Conservation (phyloP, 1,140 invertebrate species). For the Tenebrio molitor region DNA sequence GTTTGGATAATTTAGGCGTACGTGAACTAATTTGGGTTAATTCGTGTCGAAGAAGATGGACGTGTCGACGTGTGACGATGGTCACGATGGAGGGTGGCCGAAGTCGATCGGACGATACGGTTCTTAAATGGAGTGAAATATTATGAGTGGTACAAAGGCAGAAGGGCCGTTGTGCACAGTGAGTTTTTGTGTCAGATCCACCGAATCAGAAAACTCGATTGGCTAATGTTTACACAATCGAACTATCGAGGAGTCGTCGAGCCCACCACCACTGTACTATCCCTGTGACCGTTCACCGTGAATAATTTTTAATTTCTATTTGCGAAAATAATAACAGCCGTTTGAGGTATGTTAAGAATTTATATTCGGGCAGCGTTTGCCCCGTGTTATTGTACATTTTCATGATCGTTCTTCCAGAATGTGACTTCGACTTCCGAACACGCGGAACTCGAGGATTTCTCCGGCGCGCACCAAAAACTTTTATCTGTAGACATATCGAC, state of each 20-base stretch:
- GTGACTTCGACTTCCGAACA: constrained; percentile 53
- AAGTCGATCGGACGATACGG: not conserved
- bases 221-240: constrained; percentile 47
- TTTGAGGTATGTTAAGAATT: constrained; percentile 64
- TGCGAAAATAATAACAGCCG: constrained; percentile 60
- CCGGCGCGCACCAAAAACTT: constrained; percentile 28
- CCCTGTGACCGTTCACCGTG: constrained; percentile 57
- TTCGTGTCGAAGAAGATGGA: too few species aligned
- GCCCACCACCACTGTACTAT: constrained; percentile 5
- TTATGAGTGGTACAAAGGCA: constrained; percentile 35
- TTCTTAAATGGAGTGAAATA: constrained; percentile 41
- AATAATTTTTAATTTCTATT: constrained; percentile 65
- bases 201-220: constrained; percentile 41
- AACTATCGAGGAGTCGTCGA: constrained; percentile 41
- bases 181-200: constrained; percentile 34
- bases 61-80: too few species aligned
- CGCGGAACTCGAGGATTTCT: constrained; percentile 42
- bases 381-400: constrained; percentile 64
- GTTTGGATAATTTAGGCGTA: too few species aligned
- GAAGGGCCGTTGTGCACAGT: constrained; percentile 30
- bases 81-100: too few species aligned
- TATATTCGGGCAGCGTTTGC: constrained; percentile 62
- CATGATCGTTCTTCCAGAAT: constrained; percentile 64
- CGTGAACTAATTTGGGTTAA: too few species aligned
- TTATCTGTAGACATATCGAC: constrained; percentile 38